Evolutionary conservation across 2,797 vertebrate genomes (phyloP), one percentile per base, ranked within the genome.

Genomic region (Danionella dracula): DNA sequence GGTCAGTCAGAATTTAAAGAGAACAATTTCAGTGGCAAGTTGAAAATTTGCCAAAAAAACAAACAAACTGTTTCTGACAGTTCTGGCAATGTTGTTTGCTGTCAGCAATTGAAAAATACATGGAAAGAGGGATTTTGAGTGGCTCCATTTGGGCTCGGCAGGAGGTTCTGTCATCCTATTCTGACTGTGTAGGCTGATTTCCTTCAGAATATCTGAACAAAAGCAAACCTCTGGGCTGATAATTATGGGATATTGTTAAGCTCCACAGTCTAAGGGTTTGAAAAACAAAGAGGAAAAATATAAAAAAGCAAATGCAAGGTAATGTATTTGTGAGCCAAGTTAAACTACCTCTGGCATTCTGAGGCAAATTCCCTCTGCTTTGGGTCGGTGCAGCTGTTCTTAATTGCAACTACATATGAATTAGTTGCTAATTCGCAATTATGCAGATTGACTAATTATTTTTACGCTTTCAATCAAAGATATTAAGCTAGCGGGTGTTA

Each of bases 361-460:
- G 40, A 46, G 20, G 13, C 17, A 5, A 66, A 16, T 48, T n/a
- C n/a, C n/a, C 54, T 44, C 38, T 54, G 46, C 31, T 21, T 38
- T 71, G 13, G 46, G 50, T 34, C 23, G 21, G 4, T 53, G 32
- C 34, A 23, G 51, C 59, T 66, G 31, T 68, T 55, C 31, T 34
- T 37, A 42, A 65, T 49, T 66, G 46, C 35, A 51, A 56, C 12
- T 46, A 65, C 40, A 50, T 54, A 56, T 60, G 46, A 35, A 51
- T 69, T 65, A 42, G 29, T 38, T 32, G 60, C 48, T 68, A 56
- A 72, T 61, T 61, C 53, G 46, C 66, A 70, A 61, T 61, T 65
- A 66, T 66, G 29, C 44, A 70, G 37, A 58, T 63, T 15, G 64
- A 55, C 51, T 65, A 58, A 72, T 66, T 61, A 62, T 57, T 56